Evolutionary conservation across 2,888 invertebrate genomes (phyloP), one percentile per base, ranked within the genome.

Genomic region (Melanotus villosus): DNA sequence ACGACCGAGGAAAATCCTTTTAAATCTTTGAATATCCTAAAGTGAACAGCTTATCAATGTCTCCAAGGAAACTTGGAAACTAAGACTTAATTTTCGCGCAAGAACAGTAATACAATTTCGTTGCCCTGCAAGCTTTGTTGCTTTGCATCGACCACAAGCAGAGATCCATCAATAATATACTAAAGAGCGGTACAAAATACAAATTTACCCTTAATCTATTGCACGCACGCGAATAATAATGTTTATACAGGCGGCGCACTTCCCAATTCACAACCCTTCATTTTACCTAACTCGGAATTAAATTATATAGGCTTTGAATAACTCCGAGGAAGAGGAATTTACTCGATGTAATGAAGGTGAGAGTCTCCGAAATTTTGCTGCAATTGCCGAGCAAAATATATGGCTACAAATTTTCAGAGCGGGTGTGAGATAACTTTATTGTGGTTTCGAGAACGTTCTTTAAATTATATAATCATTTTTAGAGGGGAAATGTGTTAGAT

Each of bases 291-390:
- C 56, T 32, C 12, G 56, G 16, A 57, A 57, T 57, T 57, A 57
- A 38, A 57, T 57, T 57, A 57, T 38, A 36, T 21, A 38, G 54
- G n/a, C 36, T 57, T 57, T 36, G 56, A 57, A 57, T 57, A 38
- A 57, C 52, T 16, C 12, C 12, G 14, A 57, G 38, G 23, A 57
- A 38, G 38, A 21, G 21, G 16, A 57, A 57, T 57, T 57, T 38
- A 16, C 36, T 7, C 19, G 36, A 57, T 38, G 56, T 57, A 57
- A 57, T 18, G 52, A 52, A 52, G 52, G 52, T 32, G 12, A 14
- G 16, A 52, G 32, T 18, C 18, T 1, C 12, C 47, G 5, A 23
- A 47, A 47, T 26, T 14, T 14, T 14, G 14, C 38, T 38, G 38
- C 38, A 38, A 38, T 38, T 38, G 38, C 38, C 12, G n/a, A 3